A percentile compares a stretch with the other conserved stretches of the same genome.
Conservation (phyloP, 1,140 invertebrate species). For the Eueides isabella region DNA sequence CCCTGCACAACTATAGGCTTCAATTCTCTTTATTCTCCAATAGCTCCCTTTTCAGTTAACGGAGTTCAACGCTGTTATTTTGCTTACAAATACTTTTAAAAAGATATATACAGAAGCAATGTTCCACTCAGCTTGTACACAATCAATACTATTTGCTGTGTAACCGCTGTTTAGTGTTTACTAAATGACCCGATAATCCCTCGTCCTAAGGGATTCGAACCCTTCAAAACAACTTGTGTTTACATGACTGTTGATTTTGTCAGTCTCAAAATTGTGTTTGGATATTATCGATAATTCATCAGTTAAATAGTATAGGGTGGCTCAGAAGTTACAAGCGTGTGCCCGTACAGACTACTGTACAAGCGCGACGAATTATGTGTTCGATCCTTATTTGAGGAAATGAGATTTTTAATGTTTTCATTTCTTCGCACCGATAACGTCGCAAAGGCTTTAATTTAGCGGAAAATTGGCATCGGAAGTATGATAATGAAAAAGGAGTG, state of each 20-base stretch:
- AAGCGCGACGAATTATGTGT: not conserved
- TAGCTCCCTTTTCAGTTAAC: too few species aligned
- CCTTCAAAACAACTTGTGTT: not conserved
- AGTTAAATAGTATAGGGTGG: not conserved
- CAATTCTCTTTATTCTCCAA: too few species aligned
- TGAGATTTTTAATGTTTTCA: too few species aligned
- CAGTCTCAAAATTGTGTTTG: not conserved
- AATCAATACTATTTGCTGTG: not conserved
- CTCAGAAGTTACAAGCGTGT: too few species aligned
- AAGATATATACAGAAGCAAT: not conserved
- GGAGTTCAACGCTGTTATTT: too few species aligned
- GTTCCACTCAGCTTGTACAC: not conserved
- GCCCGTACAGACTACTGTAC: too few species aligned
- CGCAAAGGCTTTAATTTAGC: too few species aligned
- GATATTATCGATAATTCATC: not conserved
- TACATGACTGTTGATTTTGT: slow-evolving; percentile 3
- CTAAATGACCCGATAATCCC: slow-evolving; percentile 2
- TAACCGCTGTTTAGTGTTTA: not conserved
- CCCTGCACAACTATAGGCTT: too few species aligned
- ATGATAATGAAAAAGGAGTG: too few species aligned
- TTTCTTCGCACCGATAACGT: too few species aligned
- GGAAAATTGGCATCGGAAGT: too few species aligned
- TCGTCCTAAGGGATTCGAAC: slow-evolving; percentile 6
- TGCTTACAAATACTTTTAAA: not conserved
- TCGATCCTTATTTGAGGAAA: too few species aligned